phyloP scores from a whole-genome alignment of 2,888 invertebrate genomes.

The Loripinus fragilis region DNA sequence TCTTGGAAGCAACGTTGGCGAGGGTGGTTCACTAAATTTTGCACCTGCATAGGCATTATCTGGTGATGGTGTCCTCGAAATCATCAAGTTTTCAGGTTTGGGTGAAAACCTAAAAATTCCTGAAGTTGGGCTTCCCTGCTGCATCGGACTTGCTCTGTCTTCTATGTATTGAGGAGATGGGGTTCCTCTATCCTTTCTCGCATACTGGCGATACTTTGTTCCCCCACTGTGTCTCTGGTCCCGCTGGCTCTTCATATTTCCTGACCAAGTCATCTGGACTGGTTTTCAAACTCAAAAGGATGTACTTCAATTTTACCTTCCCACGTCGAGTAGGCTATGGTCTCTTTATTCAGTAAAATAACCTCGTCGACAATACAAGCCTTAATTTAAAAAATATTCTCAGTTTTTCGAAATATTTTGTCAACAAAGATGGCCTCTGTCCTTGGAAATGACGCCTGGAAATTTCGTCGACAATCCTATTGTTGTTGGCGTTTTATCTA shows the following conservation, averaged over 20 bases:
- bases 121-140: background rate
- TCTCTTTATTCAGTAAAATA: too few species aligned
- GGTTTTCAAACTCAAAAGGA: background rate
- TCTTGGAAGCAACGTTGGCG: constrained; percentile 90
- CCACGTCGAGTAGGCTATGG: too few species aligned
- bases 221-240: constrained; percentile 32
- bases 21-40: constrained; percentile 92
- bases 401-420: too few species aligned
- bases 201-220: constrained; percentile 24
- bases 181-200: constrained; percentile 40
- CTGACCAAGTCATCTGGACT: constrained; percentile 59
- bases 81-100: constrained; percentile 31
- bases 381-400: too few species aligned
- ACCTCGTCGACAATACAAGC: too few species aligned
- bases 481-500: too few species aligned
- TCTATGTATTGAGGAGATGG: constrained; percentile 45
- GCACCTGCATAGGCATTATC: constrained; percentile 87
- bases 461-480: background rate
- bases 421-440: constrained; percentile 27
- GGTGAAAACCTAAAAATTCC: constrained; percentile 38
- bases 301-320: too few species aligned
- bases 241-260: constrained; percentile 53
- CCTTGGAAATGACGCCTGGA: background rate
- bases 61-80: constrained; percentile 57
- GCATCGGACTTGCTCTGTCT: constrained; percentile 4